Conservation (phyloP, 2,888 invertebrate genomes). For the Deladenus siricidicola region DNA sequence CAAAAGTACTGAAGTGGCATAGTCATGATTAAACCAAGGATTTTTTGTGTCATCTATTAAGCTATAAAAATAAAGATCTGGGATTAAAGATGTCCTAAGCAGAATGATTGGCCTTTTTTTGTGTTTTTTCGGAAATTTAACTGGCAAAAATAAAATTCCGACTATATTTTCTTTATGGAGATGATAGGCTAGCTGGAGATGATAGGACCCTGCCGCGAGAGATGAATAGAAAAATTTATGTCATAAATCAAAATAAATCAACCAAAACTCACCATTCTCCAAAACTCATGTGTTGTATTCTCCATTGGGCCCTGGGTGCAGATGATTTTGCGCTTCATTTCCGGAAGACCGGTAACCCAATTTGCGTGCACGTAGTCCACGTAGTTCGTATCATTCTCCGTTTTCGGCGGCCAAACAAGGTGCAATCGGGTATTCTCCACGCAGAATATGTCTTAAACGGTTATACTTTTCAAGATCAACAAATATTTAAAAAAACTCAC, state of each 20-base stretch:
- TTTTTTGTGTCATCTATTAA: too few relatives aligned
- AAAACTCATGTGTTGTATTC: constrained; percentile 38
- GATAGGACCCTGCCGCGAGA: too few relatives aligned
- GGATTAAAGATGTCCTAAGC: too few relatives aligned
- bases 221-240: neutral
- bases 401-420: constrained; percentile 30
- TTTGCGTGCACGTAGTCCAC: constrained; percentile 46
- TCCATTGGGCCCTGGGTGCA: constrained; percentile 33
- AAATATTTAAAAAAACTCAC: constrained; percentile 4
- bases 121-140: too few relatives aligned
- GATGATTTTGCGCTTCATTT: constrained; percentile 2
- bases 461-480: neutral
- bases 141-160: too few relatives aligned
- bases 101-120: too few relatives aligned
- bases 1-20: too few relatives aligned
- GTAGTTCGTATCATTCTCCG: too few relatives aligned
- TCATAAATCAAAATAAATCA: neutral
- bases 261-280: constrained; percentile 30
- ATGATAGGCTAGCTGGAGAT: too few relatives aligned
- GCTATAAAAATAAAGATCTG: too few relatives aligned
- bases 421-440: constrained; percentile 39
- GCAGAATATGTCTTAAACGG: constrained; percentile 33
- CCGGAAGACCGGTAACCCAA: constrained; percentile 27
- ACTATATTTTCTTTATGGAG: too few relatives aligned
- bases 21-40: too few relatives aligned